These are phyloP conservation scores for Ischnura elegans DNA, from an alignment of 2,888 invertebrate genomes.

Conservation along the genomic window DNA sequence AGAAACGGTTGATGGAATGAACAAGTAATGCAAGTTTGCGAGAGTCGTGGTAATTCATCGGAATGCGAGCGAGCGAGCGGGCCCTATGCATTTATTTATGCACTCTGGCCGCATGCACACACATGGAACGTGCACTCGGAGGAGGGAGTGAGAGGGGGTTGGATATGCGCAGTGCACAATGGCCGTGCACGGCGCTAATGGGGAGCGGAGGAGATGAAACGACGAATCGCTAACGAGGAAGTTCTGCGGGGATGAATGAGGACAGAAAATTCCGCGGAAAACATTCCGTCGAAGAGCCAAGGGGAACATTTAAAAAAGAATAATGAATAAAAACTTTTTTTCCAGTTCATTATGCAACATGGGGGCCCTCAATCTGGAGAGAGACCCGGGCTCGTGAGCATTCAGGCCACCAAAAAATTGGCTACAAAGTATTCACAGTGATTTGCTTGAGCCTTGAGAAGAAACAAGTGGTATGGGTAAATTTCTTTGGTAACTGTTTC, in stretches of 20 bases:
- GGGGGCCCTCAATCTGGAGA: neutral
- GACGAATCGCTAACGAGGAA: slow-evolving; percentile 17
- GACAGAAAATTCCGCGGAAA: neutral
- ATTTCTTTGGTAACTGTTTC: too few relatives aligned
- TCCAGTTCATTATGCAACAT: neutral
- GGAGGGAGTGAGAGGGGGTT: neutral
- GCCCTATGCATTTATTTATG: neutral
- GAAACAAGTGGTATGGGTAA: too few relatives aligned
- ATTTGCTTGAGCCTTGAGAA: neutral
- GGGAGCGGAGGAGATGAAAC: slow-evolving; percentile 17
- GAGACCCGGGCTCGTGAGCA: neutral
- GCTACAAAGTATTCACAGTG: neutral
- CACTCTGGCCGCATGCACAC: neutral
- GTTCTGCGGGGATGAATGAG: neutral
- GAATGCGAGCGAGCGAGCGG: neutral
- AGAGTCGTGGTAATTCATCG: neutral
- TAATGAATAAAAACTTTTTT: neutral
- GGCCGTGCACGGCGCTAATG: neutral
- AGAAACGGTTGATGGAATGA: neutral
- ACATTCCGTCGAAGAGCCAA: neutral
- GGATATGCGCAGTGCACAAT: too few relatives aligned
- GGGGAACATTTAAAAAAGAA: too few relatives aligned
- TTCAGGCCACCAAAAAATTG: neutral
- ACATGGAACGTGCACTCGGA: neutral
- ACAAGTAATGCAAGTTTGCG: neutral